Evolutionary conservation across 92 coral and sea anemone genomes (phyloP).

Genomic region (Scolanthus callimorphus): DNA sequence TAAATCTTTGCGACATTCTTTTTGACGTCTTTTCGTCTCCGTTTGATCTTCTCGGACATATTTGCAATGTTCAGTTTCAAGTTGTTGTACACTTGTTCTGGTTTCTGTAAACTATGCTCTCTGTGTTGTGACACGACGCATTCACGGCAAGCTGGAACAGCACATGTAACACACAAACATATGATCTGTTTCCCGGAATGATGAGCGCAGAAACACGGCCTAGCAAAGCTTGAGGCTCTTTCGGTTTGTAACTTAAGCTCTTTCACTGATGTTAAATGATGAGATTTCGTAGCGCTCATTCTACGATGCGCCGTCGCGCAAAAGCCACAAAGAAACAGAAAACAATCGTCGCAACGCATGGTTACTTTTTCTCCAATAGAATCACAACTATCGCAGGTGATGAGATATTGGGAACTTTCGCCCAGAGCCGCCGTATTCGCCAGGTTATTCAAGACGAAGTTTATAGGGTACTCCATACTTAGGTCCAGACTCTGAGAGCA

Average conservation of each 20-base stretch:
- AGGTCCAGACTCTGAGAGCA: conserved; percentile 41
- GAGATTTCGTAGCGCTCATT: conserved; percentile 65
- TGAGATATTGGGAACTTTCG: conserved; percentile 8
- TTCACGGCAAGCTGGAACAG: conserved; percentile 34
- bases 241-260: conserved; percentile 36
- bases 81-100: conserved; percentile 30
- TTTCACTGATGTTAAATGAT: conserved; percentile 44
- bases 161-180: conserved; percentile 55
- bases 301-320: conserved; percentile 75
- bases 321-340: conserved; percentile 54
- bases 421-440: conserved; percentile 53
- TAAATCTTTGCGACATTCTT: conserved; percentile 19
- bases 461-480: conserved; percentile 50
- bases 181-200: conserved; percentile 42
- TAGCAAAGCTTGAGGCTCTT: conserved; percentile 1
- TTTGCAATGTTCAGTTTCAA: conserved; percentile 41
- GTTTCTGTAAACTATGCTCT: conserved; percentile 22
- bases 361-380: conserved; percentile 43
- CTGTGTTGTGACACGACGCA: conserved; percentile 40
- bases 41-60: conserved; percentile 43
- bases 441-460: conserved; percentile 61
- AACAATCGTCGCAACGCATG: conserved; percentile 60
- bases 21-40: conserved; percentile 25
- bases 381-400: conserved; percentile 70
- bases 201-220: conserved; percentile 45